A percentile compares a stretch with the other conserved stretches of the same genome.
These are phyloP conservation scores for Trichoplusia ni DNA, from an alignment of 1,140 invertebrate species.

Conservation along the genomic window DNA sequence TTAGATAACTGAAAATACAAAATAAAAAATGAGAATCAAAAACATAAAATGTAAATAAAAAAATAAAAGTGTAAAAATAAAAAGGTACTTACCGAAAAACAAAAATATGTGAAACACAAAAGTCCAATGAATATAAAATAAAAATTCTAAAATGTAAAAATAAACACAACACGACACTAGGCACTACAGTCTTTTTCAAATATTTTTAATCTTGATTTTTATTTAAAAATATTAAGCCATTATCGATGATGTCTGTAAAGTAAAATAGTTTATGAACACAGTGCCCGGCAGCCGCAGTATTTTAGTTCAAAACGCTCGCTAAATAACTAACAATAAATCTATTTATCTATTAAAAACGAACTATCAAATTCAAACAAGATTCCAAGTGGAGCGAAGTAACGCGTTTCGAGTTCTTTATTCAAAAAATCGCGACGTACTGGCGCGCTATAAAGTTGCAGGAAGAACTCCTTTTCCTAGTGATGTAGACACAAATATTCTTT, in stretches of 20 bases:
- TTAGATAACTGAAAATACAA: slow-evolving; percentile 5
- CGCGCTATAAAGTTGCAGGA: slow-evolving; percentile 62
- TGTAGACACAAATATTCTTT: slow-evolving; percentile 68
- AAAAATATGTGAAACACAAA: slow-evolving; percentile 67
- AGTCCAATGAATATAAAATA: slow-evolving; percentile 64
- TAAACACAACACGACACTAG: slow-evolving; percentile 76
- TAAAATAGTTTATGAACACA: slow-evolving; percentile 53
- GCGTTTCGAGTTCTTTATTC: slow-evolving; percentile 62
- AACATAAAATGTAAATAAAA: slow-evolving; percentile 6
- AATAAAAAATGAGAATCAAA: slow-evolving; percentile 17
- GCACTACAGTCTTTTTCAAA: slow-evolving; percentile 69
- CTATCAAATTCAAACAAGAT: slow-evolving; percentile 65
- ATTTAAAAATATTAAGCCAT: slow-evolving; percentile 61
- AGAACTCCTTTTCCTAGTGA: slow-evolving; percentile 64
- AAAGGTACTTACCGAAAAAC: slow-evolving; percentile 73
- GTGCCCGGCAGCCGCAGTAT: slow-evolving; percentile 50
- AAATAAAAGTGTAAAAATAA: slow-evolving; percentile 37
- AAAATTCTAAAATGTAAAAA: slow-evolving; percentile 56
- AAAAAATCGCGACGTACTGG: slow-evolving; percentile 73
- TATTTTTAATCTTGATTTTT: slow-evolving; percentile 58
- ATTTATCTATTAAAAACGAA: slow-evolving; percentile 42
- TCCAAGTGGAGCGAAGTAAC: slow-evolving; percentile 53
- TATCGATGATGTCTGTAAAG: slow-evolving; percentile 55
- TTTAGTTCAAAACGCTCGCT: slow-evolving; percentile 61
- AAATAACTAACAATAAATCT: slow-evolving; percentile 38